These are phyloP conservation scores for Ruditapes philippinarum DNA, from an alignment of 1,140 invertebrate species.

Conservation along the genomic window DNA sequence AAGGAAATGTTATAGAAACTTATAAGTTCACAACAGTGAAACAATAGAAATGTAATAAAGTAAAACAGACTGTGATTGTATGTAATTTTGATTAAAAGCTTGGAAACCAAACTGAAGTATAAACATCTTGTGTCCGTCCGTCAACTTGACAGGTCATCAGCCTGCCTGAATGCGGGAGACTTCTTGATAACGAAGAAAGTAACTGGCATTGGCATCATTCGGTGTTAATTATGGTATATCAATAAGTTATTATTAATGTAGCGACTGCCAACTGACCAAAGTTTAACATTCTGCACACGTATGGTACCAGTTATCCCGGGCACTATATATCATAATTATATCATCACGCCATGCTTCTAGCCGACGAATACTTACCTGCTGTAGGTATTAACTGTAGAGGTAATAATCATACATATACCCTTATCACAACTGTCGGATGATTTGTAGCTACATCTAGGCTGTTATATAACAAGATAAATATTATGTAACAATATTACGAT, in stretches of 20 bases:
- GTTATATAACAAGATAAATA: no score
- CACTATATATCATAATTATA: background rate
- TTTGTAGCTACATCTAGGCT: no score
- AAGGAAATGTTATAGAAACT: no score
- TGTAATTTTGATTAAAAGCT: no score
- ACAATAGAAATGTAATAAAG: no score
- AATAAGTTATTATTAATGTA: background rate
- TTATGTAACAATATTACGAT: no score
- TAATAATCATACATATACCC: no score
- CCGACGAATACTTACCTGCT: background rate
- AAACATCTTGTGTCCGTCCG: background rate
- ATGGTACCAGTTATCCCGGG: background rate
- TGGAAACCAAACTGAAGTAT: no score
- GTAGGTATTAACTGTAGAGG: background rate
- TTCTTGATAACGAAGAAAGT: background rate
- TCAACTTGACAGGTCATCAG: background rate
- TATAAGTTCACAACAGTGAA: no score
- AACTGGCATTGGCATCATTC: slow-evolving; percentile 4
- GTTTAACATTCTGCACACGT: slow-evolving; percentile 36
- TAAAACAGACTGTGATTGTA: no score
- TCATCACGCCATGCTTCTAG: background rate
- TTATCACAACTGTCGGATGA: no score
- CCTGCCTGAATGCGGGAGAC: background rate
- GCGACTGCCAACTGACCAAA: slow-evolving; percentile 34
- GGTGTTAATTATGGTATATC: slow-evolving; percentile 13